Percentiles rank a stretch among this genome's conserved stretches.
phyloP scores from a whole-genome alignment of 2,113 vertebrate species.

The Takifugu bimaculatus region DNA sequence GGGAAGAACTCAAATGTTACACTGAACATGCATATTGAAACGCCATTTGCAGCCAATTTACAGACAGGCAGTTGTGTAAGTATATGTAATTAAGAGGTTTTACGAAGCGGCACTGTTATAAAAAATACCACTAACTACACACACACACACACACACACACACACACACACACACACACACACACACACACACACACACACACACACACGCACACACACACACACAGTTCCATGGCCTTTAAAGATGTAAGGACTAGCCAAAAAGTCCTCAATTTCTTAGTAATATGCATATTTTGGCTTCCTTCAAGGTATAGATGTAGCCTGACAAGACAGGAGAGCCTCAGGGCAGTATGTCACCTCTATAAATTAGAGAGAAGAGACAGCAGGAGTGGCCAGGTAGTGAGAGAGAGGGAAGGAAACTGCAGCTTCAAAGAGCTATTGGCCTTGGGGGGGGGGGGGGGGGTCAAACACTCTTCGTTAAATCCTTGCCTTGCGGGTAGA shows the following conservation, averaged over 20 bases:
- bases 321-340: slow-evolving; percentile 61
- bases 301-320: slow-evolving; percentile 18
- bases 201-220: neutral
- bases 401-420: slow-evolving; percentile 22
- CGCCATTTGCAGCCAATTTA: neutral
- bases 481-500: too few relatives aligned
- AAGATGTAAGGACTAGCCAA: too few relatives aligned
- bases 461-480: too few relatives aligned
- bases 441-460: too few relatives aligned
- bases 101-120: neutral
- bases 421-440: slow-evolving; percentile 56
- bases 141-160: neutral
- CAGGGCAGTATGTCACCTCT: slow-evolving; percentile 45
- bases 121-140: too few relatives aligned
- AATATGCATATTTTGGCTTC: too few relatives aligned
- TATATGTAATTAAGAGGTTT: neutral
- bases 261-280: too few relatives aligned
- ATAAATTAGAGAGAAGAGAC: slow-evolving; percentile 65
- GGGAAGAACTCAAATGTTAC: slow-evolving; percentile 12
- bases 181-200: neutral
- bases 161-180: too few relatives aligned
- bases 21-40: neutral
- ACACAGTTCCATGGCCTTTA: too few relatives aligned
- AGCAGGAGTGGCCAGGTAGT: slow-evolving; percentile 2
- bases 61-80: too few relatives aligned